Percentiles rank a stretch among this genome's conserved stretches.
Conservation (phyloP, 2,797 vertebrate genomes). For the Microctenopoma lineatum region DNA sequence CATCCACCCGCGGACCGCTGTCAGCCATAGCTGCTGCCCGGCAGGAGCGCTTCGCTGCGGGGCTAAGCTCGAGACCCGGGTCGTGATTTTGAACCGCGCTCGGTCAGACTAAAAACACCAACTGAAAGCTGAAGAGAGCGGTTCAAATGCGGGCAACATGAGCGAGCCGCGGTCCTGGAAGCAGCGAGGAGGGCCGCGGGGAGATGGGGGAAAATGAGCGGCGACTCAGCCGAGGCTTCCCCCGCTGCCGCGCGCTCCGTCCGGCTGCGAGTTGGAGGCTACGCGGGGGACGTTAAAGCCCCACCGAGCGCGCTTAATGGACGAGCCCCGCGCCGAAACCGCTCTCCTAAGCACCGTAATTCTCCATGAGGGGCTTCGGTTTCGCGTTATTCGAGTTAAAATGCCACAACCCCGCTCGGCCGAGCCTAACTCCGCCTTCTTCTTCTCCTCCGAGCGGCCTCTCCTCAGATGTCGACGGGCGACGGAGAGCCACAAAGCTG, state of each 20-base stretch:
- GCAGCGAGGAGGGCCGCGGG: background rate
- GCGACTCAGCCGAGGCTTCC: slow-evolving; percentile 54
- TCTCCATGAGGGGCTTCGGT: slow-evolving; percentile 34
- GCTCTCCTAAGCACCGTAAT: slow-evolving; percentile 5
- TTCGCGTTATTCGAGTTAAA: slow-evolving; percentile 74
- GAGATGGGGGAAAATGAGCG: background rate
- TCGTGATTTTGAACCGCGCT: slow-evolving; percentile 63
- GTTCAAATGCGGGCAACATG: background rate
- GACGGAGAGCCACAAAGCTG: slow-evolving; percentile 81
- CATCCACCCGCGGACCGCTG: slow-evolving; percentile 52
- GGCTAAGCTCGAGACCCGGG: slow-evolving; percentile 49
- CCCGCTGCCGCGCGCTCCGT: slow-evolving; percentile 47
- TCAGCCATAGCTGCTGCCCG: slow-evolving; percentile 73
- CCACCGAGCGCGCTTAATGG: background rate
- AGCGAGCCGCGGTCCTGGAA: rapidly evolving
- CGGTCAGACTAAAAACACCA: background rate
- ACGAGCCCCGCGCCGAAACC: slow-evolving; percentile 20
- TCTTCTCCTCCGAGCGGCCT: slow-evolving; percentile 85
- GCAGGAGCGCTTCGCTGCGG: slow-evolving; percentile 33
- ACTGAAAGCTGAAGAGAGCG: background rate
- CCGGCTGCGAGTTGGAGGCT: slow-evolving; percentile 20
- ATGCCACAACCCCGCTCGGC: slow-evolving; percentile 77
- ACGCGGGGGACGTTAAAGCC: slow-evolving; percentile 35
- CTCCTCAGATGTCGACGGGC: slow-evolving; percentile 79
- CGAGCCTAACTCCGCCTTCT: slow-evolving; percentile 87